A percentile compares a stretch with the other conserved stretches of the same genome.
Conservation (phyloP, 2,797 vertebrate genomes). For the Muscicapa comitata region DNA sequence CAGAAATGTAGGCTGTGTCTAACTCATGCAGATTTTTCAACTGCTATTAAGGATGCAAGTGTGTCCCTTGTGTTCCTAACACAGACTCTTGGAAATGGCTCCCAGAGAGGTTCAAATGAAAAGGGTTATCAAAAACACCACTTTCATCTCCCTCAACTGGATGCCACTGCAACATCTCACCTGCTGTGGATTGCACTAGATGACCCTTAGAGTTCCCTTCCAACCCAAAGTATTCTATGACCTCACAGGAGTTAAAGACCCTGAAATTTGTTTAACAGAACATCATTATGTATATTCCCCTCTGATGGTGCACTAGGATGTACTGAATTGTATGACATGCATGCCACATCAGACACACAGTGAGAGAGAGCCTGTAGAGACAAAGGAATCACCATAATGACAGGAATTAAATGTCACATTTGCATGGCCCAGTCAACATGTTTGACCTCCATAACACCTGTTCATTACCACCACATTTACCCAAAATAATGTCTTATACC, state of each 20-base stretch:
- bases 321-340: background rate
- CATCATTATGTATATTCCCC: background rate
- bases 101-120: background rate
- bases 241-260: background rate
- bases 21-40: background rate
- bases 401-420: background rate
- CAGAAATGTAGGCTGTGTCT: background rate
- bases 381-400: background rate
- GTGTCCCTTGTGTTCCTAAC: background rate
- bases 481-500: background rate
- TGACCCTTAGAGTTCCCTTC: background rate
- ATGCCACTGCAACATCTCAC: background rate
- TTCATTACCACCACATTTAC: background rate
- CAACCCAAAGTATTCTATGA: background rate
- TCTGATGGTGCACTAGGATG: background rate
- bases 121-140: rapidly evolving
- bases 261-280: background rate
- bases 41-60: background rate
- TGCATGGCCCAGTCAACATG: background rate
- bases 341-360: background rate
- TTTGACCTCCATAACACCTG: background rate
- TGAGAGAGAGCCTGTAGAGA: background rate
- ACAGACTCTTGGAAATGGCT: background rate
- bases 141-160: background rate
- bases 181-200: background rate